phyloP scores from a whole-genome alignment of 2,113 vertebrate species.

The Piprites chloris region DNA sequence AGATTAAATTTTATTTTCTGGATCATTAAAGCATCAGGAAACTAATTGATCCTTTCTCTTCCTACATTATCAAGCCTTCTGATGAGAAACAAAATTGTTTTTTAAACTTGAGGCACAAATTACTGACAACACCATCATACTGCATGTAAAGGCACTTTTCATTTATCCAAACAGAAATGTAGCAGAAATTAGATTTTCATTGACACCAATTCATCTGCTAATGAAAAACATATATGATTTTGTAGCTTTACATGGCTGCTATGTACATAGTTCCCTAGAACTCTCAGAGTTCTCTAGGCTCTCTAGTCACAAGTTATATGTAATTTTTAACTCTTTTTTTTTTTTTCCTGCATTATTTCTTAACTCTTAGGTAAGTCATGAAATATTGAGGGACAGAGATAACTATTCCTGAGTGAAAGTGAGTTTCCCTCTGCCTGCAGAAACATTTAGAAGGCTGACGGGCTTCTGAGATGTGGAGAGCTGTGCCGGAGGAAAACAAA shows the following conservation, averaged over 20 bases:
- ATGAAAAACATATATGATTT: not conserved
- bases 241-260: not conserved
- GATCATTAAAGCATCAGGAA: not conserved
- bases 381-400: not conserved
- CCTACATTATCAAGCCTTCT: not conserved
- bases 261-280: not conserved
- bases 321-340: not conserved
- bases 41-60: not conserved
- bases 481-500: not conserved
- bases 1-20: slow-evolving; percentile 14
- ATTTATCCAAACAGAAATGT: not conserved
- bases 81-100: not conserved
- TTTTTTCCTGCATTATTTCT: not conserved
- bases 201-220: not conserved
- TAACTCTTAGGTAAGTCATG: not conserved
- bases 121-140: not conserved
- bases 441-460: not conserved
- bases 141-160: not conserved
- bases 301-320: not conserved
- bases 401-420: not conserved
- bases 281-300: no score
- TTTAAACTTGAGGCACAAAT: not conserved
- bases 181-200: not conserved
- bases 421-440: not conserved
- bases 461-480: not conserved